Conservation (phyloP, 2,797 vertebrate genomes). For the Oophaga sylvatica region DNA sequence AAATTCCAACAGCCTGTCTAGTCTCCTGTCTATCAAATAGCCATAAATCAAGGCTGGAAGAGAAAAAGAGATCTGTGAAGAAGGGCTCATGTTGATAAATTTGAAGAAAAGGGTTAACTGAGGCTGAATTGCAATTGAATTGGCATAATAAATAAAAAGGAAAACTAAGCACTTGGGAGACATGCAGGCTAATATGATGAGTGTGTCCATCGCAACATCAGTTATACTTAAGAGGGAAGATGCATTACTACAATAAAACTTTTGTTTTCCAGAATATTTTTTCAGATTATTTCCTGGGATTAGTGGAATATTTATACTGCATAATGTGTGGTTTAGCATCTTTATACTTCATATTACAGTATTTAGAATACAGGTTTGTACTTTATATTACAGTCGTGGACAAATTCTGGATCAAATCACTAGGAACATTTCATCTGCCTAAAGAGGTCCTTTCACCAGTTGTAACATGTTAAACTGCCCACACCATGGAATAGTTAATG, state of each 20-base stretch:
- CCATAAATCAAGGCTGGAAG: conserved; percentile 10
- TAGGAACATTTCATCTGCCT: too few relatives aligned
- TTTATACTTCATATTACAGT: too few relatives aligned
- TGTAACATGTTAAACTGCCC: too few relatives aligned
- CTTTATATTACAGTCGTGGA: too few relatives aligned
- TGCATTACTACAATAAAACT: background rate
- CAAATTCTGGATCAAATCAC: too few relatives aligned
- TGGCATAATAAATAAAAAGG: background rate
- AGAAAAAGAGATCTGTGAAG: background rate
- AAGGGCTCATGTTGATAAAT: background rate
- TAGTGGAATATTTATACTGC: background rate
- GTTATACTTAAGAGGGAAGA: background rate
- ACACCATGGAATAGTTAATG: too few relatives aligned
- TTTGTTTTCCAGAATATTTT: background rate
- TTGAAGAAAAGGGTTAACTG: background rate
- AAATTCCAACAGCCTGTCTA: background rate
- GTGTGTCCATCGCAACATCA: background rate
- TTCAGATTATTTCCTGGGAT: background rate
- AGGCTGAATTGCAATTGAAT: background rate
- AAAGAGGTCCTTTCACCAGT: too few relatives aligned
- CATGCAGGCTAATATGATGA: background rate
- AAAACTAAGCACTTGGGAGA: background rate
- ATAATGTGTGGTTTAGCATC: background rate
- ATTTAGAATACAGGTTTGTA: too few relatives aligned
- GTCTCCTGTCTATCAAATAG: background rate